These are phyloP conservation scores for Conus ventricosus DNA, from an alignment of 1,140 invertebrate species.

Conservation along the genomic window DNA sequence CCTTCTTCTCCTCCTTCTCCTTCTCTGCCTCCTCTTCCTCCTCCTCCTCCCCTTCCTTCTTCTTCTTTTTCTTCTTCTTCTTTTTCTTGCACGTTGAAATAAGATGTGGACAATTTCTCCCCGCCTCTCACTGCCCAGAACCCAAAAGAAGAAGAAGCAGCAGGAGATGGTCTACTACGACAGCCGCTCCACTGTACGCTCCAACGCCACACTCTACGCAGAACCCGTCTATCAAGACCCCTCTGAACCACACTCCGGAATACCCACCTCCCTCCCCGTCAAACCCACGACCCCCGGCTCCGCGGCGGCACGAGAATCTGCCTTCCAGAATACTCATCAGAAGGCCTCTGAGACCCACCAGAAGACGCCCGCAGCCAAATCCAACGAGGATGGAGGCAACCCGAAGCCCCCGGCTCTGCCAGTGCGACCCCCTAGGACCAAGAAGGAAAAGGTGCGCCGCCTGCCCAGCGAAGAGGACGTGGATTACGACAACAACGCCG, in stretches of 20 bases:
- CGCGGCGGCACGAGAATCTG: not conserved
- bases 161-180: not conserved
- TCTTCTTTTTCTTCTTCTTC: too few relatives aligned
- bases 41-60: too few relatives aligned
- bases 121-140: not conserved
- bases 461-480: conserved; percentile 26
- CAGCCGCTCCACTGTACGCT: conserved; percentile 13
- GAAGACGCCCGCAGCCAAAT: not conserved
- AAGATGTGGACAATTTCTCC: not conserved
- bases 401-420: conserved; percentile 1
- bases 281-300: not conserved
- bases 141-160: conserved; percentile 15
- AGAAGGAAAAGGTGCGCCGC: conserved; percentile 20
- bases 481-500: conserved; percentile 24
- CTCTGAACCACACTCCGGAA: not conserved
- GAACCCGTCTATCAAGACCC: conserved; percentile 29
- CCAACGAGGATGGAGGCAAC: not conserved
- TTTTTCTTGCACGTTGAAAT: too few relatives aligned
- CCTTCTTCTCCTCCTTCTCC: too few relatives aligned
- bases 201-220: not conserved
- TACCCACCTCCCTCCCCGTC: not conserved
- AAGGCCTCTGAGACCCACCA: not conserved
- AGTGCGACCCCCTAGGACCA: not conserved
- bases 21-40: too few relatives aligned
- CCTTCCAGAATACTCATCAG: not conserved